A percentile compares a stretch with the other conserved stretches of the same genome.
Evolutionary conservation across 2,113 vertebrate species (phyloP).

Genomic region (Fukomys damarensis): DNA sequence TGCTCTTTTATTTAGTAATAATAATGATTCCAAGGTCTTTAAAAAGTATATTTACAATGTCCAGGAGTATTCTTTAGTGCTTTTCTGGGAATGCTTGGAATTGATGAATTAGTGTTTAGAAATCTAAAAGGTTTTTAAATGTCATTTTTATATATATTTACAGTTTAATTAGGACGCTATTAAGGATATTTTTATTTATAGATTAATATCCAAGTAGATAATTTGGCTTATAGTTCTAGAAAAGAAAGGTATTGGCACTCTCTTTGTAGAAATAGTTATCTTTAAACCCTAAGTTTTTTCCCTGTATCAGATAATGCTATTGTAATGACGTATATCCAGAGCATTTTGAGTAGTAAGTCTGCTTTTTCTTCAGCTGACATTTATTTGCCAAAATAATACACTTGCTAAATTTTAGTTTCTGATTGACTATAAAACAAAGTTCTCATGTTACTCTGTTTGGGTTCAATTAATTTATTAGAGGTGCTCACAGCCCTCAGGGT

Average conservation of each 20-base stretch:
- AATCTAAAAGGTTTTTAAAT: constrained; percentile 51
- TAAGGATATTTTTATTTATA: constrained; percentile 33
- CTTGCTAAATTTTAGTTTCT: constrained; percentile 14
- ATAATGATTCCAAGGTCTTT: background rate
- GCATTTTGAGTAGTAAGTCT: constrained; percentile 18
- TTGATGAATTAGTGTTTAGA: constrained; percentile 10
- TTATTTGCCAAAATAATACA: constrained; percentile 52
- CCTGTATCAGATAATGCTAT: background rate
- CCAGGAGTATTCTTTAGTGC: background rate
- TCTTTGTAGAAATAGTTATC: constrained; percentile 65
- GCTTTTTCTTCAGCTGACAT: background rate
- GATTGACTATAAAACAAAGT: background rate
- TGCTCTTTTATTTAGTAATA: constrained; percentile 20
- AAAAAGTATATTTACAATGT: background rate
- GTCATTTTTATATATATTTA: constrained; percentile 4
- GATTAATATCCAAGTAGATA: constrained; percentile 56
- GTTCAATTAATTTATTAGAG: background rate
- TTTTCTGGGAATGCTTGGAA: constrained; percentile 50
- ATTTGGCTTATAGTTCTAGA: constrained; percentile 37
- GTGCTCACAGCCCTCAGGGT: background rate
- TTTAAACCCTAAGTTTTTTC: constrained; percentile 48
- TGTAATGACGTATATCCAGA: constrained; percentile 18
- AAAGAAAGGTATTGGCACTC: constrained; percentile 45
- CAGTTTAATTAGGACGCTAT: constrained; percentile 38
- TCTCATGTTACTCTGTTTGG: background rate